phyloP scores from a whole-genome alignment of 2,888 invertebrate species.

The Cantharis flavilabris region DNA sequence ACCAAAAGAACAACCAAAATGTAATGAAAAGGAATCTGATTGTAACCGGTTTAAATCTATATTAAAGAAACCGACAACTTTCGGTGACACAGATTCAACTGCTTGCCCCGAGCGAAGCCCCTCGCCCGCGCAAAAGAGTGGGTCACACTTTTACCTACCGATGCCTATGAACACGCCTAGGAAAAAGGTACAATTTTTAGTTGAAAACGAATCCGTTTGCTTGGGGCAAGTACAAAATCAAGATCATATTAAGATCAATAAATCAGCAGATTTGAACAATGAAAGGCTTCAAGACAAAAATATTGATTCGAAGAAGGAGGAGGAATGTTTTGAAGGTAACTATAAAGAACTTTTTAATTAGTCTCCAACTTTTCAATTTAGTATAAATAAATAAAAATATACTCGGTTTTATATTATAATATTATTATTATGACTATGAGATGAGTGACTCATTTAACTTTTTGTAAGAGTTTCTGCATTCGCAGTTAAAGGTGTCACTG shows the following conservation, averaged over 20 bases:
- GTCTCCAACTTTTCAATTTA: background rate
- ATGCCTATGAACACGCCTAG: constrained; percentile 59
- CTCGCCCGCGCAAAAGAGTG: constrained; percentile 47
- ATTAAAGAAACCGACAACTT: constrained; percentile 59
- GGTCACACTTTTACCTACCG: constrained; percentile 68
- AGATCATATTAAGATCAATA: constrained; percentile 16
- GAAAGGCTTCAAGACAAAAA: constrained; percentile 9
- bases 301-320: constrained; percentile 16
- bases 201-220: constrained; percentile 61
- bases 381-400: background rate
- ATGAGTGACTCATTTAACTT: background rate
- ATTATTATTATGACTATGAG: background rate
- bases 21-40: constrained; percentile 45
- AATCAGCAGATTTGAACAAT: constrained; percentile 17
- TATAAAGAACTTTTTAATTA: background rate
- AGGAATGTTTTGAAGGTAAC: constrained; percentile 21
- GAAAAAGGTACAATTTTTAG: constrained; percentile 74
- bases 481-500: background rate
- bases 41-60: constrained; percentile 57
- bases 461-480: background rate
- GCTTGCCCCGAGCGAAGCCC: constrained; percentile 48
- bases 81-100: constrained; percentile 49
- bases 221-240: constrained; percentile 25
- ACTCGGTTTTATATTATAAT: background rate
- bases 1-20: constrained; percentile 23